These are phyloP conservation scores for Menidia beryllina DNA, from an alignment of 2,113 vertebrate genomes.

Conservation along the genomic window DNA sequence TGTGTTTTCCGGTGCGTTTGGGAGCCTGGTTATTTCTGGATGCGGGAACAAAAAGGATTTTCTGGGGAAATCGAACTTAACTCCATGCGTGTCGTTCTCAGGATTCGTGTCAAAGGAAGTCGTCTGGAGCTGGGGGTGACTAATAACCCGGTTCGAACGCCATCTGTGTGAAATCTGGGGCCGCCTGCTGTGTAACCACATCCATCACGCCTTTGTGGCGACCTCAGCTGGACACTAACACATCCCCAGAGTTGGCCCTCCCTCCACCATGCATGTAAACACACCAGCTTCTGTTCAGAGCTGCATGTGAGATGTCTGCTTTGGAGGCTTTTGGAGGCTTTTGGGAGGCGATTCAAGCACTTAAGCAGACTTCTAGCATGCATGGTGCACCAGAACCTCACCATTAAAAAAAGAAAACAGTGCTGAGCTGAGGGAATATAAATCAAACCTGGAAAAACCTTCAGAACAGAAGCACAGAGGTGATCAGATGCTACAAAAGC, in stretches of 20 bases:
- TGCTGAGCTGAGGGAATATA: too few relatives aligned
- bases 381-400: too few relatives aligned
- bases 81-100: constrained; percentile 27
- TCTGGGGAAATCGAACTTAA: constrained; percentile 22
- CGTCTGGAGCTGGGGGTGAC: constrained; percentile 32
- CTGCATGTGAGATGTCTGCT: too few relatives aligned
- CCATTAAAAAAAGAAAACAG: too few relatives aligned
- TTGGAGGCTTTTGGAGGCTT: too few relatives aligned
- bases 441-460: too few relatives aligned
- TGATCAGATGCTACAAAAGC: too few relatives aligned
- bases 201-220: constrained; percentile 10
- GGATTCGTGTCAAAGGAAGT: constrained; percentile 67
- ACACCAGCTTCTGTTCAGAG: too few relatives aligned
- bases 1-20: constrained; percentile 1
- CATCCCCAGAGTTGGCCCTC: neutral
- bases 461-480: too few relatives aligned
- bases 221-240: constrained; percentile 6
- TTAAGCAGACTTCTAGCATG: too few relatives aligned
- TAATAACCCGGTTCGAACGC: constrained; percentile 22
- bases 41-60: constrained; percentile 16
- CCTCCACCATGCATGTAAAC: too few relatives aligned
- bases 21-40: constrained; percentile 37
- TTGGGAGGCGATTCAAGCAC: too few relatives aligned
- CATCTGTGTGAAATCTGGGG: constrained; percentile 44
- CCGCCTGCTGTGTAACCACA: constrained; percentile 42